phyloP scores from a whole-genome alignment of 2,797 vertebrate species.

The Diceros bicornis region DNA sequence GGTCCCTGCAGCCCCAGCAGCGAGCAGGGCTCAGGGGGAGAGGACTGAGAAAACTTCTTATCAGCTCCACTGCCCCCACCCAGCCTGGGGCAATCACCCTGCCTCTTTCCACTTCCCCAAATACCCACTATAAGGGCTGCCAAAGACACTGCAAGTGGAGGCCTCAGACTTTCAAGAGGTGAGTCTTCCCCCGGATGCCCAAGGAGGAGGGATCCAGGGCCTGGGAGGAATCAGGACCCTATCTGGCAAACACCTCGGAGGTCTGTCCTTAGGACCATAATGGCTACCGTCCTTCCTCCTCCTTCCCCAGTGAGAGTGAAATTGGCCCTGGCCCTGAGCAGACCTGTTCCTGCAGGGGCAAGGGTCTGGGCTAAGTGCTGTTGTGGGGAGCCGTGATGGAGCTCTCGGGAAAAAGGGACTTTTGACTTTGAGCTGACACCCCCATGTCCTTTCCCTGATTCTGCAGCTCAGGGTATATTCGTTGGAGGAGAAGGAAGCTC shows the following conservation, averaged over 20 bases:
- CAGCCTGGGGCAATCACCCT: constrained; percentile 62
- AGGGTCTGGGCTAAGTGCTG: not conserved
- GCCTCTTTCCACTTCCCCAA: constrained; percentile 61
- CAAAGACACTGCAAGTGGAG: not conserved
- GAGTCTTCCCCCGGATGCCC: not conserved
- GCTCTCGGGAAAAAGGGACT: not conserved
- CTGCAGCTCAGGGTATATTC: not conserved
- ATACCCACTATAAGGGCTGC: constrained; percentile 60
- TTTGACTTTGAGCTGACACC: not conserved
- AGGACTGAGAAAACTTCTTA: not conserved
- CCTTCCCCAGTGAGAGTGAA: not conserved
- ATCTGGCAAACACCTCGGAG: not conserved
- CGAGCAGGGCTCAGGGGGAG: not conserved
- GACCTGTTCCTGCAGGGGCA: not conserved
- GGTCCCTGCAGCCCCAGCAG: not conserved
- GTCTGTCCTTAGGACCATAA: not conserved
- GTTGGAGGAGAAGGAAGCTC: not conserved
- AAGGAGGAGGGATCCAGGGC: too few relatives aligned
- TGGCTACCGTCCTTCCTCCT: not conserved
- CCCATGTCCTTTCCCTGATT: too few relatives aligned
- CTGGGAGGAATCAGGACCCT: not conserved
- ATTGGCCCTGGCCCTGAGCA: not conserved
- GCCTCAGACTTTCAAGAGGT: not conserved
- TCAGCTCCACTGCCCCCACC: not conserved
- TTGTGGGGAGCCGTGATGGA: rapidly evolving